These are phyloP conservation scores for Lucinisca nassula DNA, from an alignment of 2,888 invertebrate genomes.

Conservation along the genomic window DNA sequence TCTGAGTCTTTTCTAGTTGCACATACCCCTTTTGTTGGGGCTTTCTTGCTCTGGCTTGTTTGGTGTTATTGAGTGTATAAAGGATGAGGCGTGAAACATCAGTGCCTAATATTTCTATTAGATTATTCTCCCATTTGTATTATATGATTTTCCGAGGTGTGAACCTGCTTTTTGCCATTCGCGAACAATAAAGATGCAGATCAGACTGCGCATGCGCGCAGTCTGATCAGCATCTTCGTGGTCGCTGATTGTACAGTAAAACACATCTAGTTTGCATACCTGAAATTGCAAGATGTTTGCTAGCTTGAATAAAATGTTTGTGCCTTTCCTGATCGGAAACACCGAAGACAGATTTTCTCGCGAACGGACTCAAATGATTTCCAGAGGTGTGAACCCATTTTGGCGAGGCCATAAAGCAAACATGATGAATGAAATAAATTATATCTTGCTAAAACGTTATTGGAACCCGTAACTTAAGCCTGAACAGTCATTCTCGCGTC, in stretches of 20 bases:
- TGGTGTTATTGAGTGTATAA: neutral
- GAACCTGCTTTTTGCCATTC: neutral
- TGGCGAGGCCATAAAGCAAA: neutral
- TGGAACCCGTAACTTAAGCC: neutral
- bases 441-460: neutral
- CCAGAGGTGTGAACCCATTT: slow-evolving; percentile 4
- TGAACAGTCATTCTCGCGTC: neutral
- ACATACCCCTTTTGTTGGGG: too few relatives aligned
- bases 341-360: too few relatives aligned
- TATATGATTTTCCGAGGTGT: neutral
- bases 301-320: neutral
- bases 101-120: neutral
- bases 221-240: neutral
- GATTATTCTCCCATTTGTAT: neutral
- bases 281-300: neutral
- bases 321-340: too few relatives aligned
- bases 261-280: neutral
- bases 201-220: too few relatives aligned
- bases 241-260: neutral
- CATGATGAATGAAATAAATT: neutral
- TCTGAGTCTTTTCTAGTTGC: too few relatives aligned
- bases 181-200: too few relatives aligned
- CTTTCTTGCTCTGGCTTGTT: too few relatives aligned
- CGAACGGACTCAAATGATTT: neutral
- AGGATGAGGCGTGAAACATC: neutral